Conservation (phyloP, 2,113 vertebrate species). For the Spea multiplicata region DNA sequence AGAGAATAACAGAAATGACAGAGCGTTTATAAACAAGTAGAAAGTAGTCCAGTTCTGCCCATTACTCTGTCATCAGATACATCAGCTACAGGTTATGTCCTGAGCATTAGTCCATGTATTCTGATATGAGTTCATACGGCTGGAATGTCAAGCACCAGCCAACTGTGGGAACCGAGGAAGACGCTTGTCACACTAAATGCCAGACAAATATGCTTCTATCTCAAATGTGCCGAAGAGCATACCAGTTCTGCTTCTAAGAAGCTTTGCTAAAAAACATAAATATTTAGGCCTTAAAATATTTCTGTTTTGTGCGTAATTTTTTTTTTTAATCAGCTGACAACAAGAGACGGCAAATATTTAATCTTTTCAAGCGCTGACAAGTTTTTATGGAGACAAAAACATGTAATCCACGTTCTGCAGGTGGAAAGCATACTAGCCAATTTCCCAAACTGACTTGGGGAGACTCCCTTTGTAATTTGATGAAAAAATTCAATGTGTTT, state of each 20-base stretch:
- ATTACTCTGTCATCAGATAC: conserved; percentile 74
- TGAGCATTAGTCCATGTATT: conserved; percentile 71
- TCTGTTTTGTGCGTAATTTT: neutral
- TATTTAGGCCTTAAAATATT: neutral
- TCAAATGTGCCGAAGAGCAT: conserved; percentile 29
- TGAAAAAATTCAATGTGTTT: neutral
- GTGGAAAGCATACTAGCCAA: conserved; percentile 7
- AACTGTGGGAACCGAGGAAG: conserved; percentile 85
- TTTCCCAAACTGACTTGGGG: neutral
- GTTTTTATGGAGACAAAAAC: neutral
- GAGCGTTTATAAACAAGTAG: conserved; percentile 55
- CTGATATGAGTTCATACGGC: conserved; percentile 87
- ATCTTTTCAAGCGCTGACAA: neutral
- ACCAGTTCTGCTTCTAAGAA: conserved; percentile 6
- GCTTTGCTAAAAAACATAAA: conserved; percentile 8
- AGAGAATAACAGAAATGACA: conserved; percentile 56
- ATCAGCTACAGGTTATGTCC: conserved; percentile 67
- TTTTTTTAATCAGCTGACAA: conserved; percentile 24
- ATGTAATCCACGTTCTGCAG: neutral
- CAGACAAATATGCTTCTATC: conserved; percentile 63
- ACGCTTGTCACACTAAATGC: conserved; percentile 75
- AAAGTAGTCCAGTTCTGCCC: conserved; percentile 58
- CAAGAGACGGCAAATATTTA: conserved; percentile 7
- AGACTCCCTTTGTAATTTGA: neutral
- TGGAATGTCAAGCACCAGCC: conserved; percentile 94